Base-by-base conservation (phyloP, 2,113 vertebrate species). In the Misgurnus mizolepis region DNA sequence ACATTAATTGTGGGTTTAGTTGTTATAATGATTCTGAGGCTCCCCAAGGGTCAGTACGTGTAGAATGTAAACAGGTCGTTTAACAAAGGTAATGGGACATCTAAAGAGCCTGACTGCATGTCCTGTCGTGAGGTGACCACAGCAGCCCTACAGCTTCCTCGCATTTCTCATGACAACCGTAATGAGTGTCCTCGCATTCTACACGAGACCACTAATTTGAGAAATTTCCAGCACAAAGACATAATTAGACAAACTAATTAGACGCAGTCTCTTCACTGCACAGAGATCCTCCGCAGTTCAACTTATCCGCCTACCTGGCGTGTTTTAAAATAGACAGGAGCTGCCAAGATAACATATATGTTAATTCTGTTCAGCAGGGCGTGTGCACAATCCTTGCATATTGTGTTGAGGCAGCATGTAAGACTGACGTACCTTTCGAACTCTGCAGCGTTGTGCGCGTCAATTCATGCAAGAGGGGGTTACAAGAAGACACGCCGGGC, bases 241-340 rank as follows among this genome's bases (percentile, higher is more conserved):
- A 93, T 93, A 93, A 93, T 94, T 94, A 93, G 91, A 92, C 90
- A 90, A 90, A 91, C 90, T 93, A 94, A 94, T 94, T 94, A 93
- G 91, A 91, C 89, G 78, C 91, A 93, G 92, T 91, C 90, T 91
- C 90, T 91, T 91, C 82, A 86, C 87, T 85, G 90, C 88, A 88
- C 88, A 88, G 89, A 91, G 91, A 93, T 91, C 92, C 92, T 93
- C 89, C 85, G 83, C 90, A 92, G 91, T 93, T 93, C 92, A 92
- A 91, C 89, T 89, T 85, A 86, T 90, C 90, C 93, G 89, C 93
- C 92, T 92, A 93, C 92, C 93, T 94, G 91, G 86, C 79, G 87
- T 80, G 79, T 89, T 90, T 90, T 90, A 92, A 93, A 93, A 93
- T 92, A 91, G 91, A 89, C 92, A 83, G 81, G 86, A 86, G 89